phyloP scores from a whole-genome alignment of 2,113 vertebrate genomes.

The Ochotona curzoniae region DNA sequence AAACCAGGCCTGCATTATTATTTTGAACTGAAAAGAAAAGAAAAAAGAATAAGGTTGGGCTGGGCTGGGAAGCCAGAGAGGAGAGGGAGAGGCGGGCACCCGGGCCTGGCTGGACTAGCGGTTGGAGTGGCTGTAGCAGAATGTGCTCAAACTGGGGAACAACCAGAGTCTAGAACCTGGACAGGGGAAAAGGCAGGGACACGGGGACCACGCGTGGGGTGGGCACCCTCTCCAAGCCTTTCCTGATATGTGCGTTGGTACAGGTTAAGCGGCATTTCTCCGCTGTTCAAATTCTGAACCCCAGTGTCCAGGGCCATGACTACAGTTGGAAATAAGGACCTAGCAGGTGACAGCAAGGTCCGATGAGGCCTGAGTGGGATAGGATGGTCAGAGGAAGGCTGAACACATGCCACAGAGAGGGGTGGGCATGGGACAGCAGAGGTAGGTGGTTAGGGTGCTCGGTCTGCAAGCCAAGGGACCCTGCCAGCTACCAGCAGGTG shows the following conservation, averaged over 20 bases:
- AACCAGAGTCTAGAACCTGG: too few relatives aligned
- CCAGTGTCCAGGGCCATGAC: background rate
- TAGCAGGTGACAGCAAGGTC: too few relatives aligned
- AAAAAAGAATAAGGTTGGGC: too few relatives aligned
- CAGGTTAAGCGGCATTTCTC: background rate
- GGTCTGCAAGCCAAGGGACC: background rate
- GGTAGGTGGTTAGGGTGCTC: background rate
- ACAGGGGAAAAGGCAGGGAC: background rate
- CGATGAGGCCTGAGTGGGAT: too few relatives aligned
- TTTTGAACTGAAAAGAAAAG: too few relatives aligned
- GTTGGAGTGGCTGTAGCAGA: background rate
- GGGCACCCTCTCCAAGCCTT: background rate
- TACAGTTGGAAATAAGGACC: background rate
- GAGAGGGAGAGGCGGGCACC: background rate
- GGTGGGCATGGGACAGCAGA: background rate
- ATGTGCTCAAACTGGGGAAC: background rate
- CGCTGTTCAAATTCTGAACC: background rate
- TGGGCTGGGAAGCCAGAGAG: too few relatives aligned
- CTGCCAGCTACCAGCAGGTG: background rate
- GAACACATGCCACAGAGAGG: background rate
- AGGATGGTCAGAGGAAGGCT: too few relatives aligned
- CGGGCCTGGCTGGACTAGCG: background rate
- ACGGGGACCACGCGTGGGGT: background rate
- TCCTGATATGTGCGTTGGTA: background rate
- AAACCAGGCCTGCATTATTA: too few relatives aligned